Conservation (phyloP, 2,113 vertebrate genomes). For the Zosterops hypoxanthus region DNA sequence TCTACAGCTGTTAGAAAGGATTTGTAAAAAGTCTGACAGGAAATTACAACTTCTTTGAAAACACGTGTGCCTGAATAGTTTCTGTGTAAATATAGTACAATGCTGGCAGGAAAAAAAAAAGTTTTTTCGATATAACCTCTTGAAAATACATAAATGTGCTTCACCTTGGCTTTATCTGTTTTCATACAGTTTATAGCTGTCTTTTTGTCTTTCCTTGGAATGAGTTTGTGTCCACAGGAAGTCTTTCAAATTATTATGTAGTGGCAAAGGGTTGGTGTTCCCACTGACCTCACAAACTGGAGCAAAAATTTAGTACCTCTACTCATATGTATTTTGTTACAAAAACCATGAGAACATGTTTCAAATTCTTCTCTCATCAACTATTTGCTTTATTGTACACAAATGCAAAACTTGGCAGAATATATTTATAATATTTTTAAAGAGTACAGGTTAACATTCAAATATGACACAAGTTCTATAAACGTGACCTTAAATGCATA, state of each 20-base stretch:
- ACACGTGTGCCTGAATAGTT: conserved; percentile 47
- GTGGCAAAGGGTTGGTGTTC: neutral
- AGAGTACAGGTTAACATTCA: neutral
- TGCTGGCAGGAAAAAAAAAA: neutral
- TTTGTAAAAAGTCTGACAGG: conserved; percentile 64
- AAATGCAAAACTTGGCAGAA: neutral
- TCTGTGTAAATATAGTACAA: conserved; percentile 60
- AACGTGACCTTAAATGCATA: neutral
- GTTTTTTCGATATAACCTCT: conserved; percentile 7
- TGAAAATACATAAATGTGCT: neutral
- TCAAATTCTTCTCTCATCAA: neutral
- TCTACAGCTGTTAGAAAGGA: conserved; percentile 50
- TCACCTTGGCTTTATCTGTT: neutral
- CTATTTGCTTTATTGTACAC: neutral
- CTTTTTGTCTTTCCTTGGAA: neutral
- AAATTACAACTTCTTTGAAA: conserved; percentile 74
- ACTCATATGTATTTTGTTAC: neutral
- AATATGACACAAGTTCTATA: neutral
- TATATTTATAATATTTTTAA: neutral
- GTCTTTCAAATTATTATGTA: neutral
- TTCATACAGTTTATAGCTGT: neutral
- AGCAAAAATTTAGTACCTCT: neutral
- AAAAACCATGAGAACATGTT: neutral
- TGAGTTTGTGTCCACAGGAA: neutral
- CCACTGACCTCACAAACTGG: neutral